phyloP scores from a whole-genome alignment of 2,113 vertebrate genomes.

The Lampris megalopsis region DNA sequence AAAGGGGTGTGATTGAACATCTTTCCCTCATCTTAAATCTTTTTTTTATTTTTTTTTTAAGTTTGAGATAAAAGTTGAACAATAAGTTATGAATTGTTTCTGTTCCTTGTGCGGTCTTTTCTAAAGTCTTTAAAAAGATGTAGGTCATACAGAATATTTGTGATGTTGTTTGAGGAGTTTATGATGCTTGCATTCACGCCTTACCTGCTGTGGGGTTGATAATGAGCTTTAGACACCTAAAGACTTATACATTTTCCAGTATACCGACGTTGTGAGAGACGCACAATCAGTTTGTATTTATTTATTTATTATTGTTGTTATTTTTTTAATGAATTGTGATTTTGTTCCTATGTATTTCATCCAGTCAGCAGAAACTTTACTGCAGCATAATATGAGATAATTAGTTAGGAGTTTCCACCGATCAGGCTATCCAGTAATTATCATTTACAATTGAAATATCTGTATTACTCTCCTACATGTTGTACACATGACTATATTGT shows the following conservation, averaged over 20 bases:
- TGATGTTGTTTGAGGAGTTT: constrained; percentile 33
- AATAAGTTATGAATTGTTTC: background rate
- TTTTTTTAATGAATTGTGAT: too few relatives aligned
- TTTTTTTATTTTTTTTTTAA: too few relatives aligned
- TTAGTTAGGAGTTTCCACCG: background rate
- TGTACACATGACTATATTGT: too few relatives aligned
- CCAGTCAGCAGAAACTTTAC: too few relatives aligned
- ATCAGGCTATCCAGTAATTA: background rate
- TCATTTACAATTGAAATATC: background rate
- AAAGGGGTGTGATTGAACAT: too few relatives aligned
- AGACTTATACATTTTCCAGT: background rate
- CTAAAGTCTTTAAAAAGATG: constrained; percentile 40
- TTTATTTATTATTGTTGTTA: background rate
- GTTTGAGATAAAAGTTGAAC: too few relatives aligned
- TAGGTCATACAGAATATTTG: constrained; percentile 11
- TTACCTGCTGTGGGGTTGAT: background rate
- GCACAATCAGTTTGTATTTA: background rate
- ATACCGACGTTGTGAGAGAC: constrained; percentile 15
- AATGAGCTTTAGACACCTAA: background rate
- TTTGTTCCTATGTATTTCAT: too few relatives aligned
- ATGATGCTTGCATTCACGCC: constrained; percentile 23
- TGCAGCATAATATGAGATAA: too few relatives aligned
- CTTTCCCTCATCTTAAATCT: constrained; percentile 5
- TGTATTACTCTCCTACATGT: background rate
- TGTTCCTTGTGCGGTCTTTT: constrained; percentile 19